Conservation (phyloP, 1,140 invertebrate genomes). For the Drosophila grimshawi region DNA sequence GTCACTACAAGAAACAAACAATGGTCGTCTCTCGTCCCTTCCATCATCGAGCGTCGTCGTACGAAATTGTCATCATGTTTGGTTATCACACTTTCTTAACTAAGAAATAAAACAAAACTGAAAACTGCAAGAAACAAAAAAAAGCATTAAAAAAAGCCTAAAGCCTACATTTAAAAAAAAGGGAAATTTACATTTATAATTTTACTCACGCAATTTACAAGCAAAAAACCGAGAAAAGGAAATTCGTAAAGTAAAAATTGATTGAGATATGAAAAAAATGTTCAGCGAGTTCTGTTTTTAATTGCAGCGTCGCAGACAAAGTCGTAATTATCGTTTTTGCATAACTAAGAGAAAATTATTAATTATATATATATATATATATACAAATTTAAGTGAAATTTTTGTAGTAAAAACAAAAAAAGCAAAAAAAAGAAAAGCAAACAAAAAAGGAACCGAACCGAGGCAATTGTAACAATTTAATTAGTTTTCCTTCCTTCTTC, state of each 20-base stretch:
- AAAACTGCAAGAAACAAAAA: slow-evolving; percentile 33
- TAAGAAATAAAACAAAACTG: slow-evolving; percentile 67
- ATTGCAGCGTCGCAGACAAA: slow-evolving; percentile 38
- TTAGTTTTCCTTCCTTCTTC: slow-evolving; percentile 52
- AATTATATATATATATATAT: slow-evolving; percentile 78
- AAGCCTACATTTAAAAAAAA: slow-evolving; percentile 7
- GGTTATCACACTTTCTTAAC: slow-evolving; percentile 67
- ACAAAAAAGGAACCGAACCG: slow-evolving; percentile 40
- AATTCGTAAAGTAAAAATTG: slow-evolving; percentile 34
- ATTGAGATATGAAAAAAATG: slow-evolving; percentile 20
- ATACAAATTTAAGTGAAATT: slow-evolving; percentile 71
- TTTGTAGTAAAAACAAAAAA: slow-evolving; percentile 63
- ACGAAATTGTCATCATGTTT: slow-evolving; percentile 69
- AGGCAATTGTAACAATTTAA: slow-evolving; percentile 60
- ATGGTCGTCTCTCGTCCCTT: slow-evolving; percentile 65
- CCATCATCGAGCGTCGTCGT: slow-evolving; percentile 70
- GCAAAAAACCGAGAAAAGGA: slow-evolving; percentile 16
- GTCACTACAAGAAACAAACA: slow-evolving; percentile 23
- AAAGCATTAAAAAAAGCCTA: slow-evolving; percentile 23
- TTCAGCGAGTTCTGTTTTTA: slow-evolving; percentile 17
- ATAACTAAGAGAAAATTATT: slow-evolving; percentile 75
- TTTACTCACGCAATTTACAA: slow-evolving; percentile 44
- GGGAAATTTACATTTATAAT: slow-evolving; percentile 44
- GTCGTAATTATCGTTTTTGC: slow-evolving; percentile 76
- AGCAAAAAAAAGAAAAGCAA: slow-evolving; percentile 31